Percentiles rank a stretch among this genome's conserved stretches.
Evolutionary conservation across 2,113 vertebrate species (phyloP).

Genomic region (Ophthalmolycus amberensis): DNA sequence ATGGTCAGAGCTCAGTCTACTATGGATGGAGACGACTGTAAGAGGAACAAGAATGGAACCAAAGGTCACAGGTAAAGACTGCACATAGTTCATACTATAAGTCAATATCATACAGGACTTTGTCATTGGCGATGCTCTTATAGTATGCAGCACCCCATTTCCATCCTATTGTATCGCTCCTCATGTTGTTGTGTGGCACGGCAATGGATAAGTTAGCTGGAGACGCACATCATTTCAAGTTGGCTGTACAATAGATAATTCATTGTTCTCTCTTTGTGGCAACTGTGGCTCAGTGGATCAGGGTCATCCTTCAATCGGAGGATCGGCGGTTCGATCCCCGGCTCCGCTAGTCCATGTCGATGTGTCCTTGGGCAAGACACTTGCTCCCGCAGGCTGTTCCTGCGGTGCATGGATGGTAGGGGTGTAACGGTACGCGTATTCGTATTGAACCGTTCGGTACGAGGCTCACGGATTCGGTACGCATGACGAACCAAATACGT

Average conservation of each 20-base stretch:
- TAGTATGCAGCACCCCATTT: background rate
- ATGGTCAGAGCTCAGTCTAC: slow-evolving; percentile 81
- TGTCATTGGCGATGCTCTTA: background rate
- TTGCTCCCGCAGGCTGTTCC: background rate
- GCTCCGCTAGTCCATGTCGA: background rate
- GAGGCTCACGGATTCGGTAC: too few species aligned
- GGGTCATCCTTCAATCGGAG: background rate
- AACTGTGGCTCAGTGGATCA: background rate
- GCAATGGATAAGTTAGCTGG: background rate
- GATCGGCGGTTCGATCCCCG: background rate
- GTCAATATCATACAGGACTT: background rate
- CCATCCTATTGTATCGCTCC: background rate
- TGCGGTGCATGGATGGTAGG: background rate
- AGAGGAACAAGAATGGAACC: slow-evolving; percentile 78
- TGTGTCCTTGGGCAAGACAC: too few species aligned
- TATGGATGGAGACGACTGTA: slow-evolving; percentile 82
- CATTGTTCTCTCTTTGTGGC: background rate
- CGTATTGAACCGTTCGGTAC: too few species aligned
- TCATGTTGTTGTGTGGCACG: background rate
- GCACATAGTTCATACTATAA: background rate
- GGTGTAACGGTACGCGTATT: too few species aligned
- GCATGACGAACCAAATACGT: too few species aligned
- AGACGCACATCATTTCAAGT: background rate
- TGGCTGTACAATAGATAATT: background rate
- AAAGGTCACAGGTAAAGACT: slow-evolving; percentile 84